Evolutionary conservation across 2,888 invertebrate genomes (phyloP).

Genomic region (Nomada flava): DNA sequence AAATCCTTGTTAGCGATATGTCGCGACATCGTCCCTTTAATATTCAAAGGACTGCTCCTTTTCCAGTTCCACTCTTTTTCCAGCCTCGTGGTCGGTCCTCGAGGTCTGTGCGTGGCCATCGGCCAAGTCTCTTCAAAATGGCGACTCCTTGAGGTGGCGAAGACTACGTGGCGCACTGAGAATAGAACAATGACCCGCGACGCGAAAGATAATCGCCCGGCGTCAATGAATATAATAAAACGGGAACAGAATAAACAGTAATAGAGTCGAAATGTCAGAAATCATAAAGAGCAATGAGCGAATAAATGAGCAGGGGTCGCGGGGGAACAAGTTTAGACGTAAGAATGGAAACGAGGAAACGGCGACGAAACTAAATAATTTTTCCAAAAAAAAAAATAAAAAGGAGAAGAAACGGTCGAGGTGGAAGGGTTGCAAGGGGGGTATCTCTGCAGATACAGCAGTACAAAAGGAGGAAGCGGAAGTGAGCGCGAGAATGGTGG

Average conservation of each 20-base stretch:
- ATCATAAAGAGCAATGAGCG: slow-evolving; percentile 5
- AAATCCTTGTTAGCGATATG: slow-evolving; percentile 19
- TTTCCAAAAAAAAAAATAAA: slow-evolving; percentile 29
- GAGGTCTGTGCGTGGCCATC: slow-evolving; percentile 47
- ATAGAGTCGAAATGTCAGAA: too few species aligned
- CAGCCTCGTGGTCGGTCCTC: slow-evolving; percentile 20
- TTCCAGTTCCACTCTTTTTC: neutral
- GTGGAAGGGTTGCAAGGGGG: neutral
- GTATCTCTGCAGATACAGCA: slow-evolving; percentile 26
- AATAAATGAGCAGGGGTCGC: neutral
- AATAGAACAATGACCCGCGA: neutral
- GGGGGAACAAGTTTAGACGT: neutral
- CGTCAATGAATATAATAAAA: neutral
- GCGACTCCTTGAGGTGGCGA: slow-evolving; percentile 74
- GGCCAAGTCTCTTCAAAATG: slow-evolving; percentile 73
- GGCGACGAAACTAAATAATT: slow-evolving; percentile 40
- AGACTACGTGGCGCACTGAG: neutral
- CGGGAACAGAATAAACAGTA: too few species aligned
- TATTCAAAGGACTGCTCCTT: slow-evolving; percentile 20
- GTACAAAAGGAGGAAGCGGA: slow-evolving; percentile 50
- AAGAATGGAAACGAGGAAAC: slow-evolving; percentile 11
- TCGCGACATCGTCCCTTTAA: slow-evolving; percentile 23
- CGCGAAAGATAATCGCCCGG: too few species aligned
- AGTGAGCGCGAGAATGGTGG: slow-evolving; percentile 48
- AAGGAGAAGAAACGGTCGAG: neutral